Evolutionary conservation across 1,140 invertebrate species (phyloP).

Genomic region (Drosophila insularis): DNA sequence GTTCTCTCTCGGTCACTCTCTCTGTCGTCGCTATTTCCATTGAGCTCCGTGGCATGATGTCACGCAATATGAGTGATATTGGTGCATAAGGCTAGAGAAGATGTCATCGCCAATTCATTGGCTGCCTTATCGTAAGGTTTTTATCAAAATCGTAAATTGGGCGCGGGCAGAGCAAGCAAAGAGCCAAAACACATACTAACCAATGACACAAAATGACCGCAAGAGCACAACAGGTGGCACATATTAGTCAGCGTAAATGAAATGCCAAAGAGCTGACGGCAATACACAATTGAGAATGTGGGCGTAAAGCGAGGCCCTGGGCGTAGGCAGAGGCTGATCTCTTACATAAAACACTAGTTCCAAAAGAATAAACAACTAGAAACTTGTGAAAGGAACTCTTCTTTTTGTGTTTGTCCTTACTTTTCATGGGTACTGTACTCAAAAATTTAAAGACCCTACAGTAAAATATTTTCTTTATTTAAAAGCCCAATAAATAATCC

Average conservation of each 20-base stretch:
- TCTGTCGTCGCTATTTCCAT: conserved; percentile 44
- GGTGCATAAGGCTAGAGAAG: conserved; percentile 22
- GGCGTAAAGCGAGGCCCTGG: not conserved
- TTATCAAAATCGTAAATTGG: conserved; percentile 48
- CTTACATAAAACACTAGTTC: not conserved
- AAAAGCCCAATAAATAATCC: no score
- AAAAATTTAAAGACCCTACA: no score
- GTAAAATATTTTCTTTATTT: no score
- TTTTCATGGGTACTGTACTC: no score
- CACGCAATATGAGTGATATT: conserved; percentile 44
- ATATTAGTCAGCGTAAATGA: conserved; percentile 51
- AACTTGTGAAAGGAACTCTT: no score
- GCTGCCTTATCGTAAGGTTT: conserved; percentile 47
- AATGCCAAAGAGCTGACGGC: not conserved
- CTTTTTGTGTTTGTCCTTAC: no score
- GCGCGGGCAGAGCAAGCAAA: not conserved
- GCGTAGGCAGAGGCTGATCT: not conserved
- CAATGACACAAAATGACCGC: conserved; percentile 58
- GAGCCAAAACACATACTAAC: conserved; percentile 1
- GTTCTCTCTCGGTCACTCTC: not conserved
- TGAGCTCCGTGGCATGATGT: conserved; percentile 66
- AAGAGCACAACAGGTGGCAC: conserved; percentile 60
- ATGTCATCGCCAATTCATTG: not conserved
- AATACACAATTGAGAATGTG: not conserved
- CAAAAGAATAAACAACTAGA: no score